Evolutionary conservation across 2,888 invertebrate genomes (phyloP).

Genomic region (Cremastinae sp.): DNA sequence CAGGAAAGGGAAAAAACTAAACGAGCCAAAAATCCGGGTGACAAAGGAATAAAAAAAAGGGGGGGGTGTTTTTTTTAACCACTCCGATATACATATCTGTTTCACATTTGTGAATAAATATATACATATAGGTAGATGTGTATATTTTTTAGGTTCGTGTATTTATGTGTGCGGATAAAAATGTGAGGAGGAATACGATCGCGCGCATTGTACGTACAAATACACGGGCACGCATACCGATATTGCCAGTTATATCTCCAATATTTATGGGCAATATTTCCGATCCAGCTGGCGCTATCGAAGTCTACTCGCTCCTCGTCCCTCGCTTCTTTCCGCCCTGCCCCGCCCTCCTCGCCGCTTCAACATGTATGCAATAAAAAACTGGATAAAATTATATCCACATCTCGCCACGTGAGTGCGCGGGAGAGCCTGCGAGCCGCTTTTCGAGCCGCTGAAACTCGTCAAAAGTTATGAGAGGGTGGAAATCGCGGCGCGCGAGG

Average conservation of each 20-base stretch:
- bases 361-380: constrained; percentile 80
- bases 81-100: neutral
- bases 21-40: neutral
- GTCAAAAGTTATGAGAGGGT: constrained; percentile 76
- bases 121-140: neutral
- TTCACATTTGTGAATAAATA: too few species aligned
- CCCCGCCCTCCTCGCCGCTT: constrained; percentile 73
- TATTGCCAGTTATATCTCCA: constrained; percentile 72
- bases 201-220: constrained; percentile 35
- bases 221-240: constrained; percentile 19
- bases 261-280: constrained; percentile 81
- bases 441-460: constrained; percentile 74
- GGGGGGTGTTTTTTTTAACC: neutral
- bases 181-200: constrained; percentile 33
- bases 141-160: too few species aligned
- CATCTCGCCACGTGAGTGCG: constrained; percentile 73
- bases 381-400: constrained; percentile 80
- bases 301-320: constrained; percentile 63
- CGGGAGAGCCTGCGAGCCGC: constrained; percentile 11
- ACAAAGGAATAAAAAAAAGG: constrained; percentile 5
- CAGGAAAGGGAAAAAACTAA: neutral
- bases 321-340: constrained; percentile 9
- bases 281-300: constrained; percentile 80
- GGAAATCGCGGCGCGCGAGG: constrained; percentile 16
- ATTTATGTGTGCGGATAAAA: constrained; percentile 6